Evolutionary conservation across 2,113 vertebrate genomes (phyloP).

Genomic region (Phalacrocorax carbo): DNA sequence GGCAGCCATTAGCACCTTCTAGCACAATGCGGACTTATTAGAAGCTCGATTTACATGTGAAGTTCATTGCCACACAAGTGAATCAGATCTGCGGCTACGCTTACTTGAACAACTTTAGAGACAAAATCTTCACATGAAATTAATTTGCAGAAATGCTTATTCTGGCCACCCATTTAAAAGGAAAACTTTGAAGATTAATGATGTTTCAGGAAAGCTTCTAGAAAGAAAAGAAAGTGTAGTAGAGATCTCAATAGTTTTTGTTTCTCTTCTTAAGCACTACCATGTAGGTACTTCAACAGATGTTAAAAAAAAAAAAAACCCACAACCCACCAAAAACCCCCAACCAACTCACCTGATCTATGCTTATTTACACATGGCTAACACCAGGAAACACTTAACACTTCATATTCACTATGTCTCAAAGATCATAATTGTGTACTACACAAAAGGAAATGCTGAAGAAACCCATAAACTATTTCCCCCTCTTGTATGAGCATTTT

Average conservation of each 20-base stretch:
- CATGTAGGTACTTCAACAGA: background rate
- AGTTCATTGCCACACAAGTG: constrained; percentile 42
- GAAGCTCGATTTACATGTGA: constrained; percentile 50
- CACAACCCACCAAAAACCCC: too few species aligned
- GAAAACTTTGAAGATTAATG: background rate
- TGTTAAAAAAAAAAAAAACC: background rate
- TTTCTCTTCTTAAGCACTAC: background rate
- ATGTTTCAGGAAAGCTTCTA: background rate
- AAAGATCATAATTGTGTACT: background rate
- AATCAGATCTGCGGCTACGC: background rate
- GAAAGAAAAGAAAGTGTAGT: background rate
- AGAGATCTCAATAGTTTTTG: background rate
- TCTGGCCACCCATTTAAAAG: background rate
- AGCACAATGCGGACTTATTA: constrained; percentile 37
- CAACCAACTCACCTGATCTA: background rate
- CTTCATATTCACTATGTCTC: background rate
- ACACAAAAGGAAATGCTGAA: background rate
- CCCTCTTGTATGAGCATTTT: background rate
- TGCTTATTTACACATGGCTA: background rate
- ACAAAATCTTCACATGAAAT: background rate
- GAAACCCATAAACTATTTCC: background rate
- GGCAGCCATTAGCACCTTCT: constrained; percentile 53
- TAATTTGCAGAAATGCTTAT: background rate
- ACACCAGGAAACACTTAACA: background rate
- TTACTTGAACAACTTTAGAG: constrained; percentile 13